A percentile compares a stretch with the other conserved stretches of the same genome.
phyloP scores from a whole-genome alignment of 1,140 invertebrate species.

The Drosophila trapezifrons region DNA sequence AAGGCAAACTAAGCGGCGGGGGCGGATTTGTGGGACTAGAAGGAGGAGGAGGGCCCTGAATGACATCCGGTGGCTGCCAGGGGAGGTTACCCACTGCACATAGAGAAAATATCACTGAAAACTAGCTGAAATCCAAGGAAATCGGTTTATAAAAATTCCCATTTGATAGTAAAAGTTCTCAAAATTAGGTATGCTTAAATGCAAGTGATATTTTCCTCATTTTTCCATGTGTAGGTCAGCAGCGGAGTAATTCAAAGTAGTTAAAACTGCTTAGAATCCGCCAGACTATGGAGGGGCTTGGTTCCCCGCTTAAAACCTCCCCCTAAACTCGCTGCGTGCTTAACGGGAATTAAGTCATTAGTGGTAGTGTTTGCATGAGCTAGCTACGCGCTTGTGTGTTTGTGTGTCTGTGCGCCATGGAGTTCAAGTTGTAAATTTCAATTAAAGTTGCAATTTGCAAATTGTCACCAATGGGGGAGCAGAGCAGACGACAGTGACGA shows the following conservation, averaged over 20 bases:
- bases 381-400: not conserved
- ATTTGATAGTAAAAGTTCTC: not conserved
- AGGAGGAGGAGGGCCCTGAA: constrained; percentile 21
- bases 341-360: constrained; percentile 80
- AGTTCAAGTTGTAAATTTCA: constrained; percentile 60
- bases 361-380: constrained; percentile 8
- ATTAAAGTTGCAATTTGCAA: constrained; percentile 79
- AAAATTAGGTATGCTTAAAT: no score
- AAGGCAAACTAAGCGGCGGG: constrained; percentile 25
- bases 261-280: constrained; percentile 53
- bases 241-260: constrained; percentile 22
- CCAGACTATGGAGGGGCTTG: constrained; percentile 20
- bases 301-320: not conserved
- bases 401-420: constrained; percentile 11
- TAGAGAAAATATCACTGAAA: constrained; percentile 1
- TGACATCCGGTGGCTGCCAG: constrained; percentile 65
- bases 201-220: not conserved
- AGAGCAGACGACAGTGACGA: constrained; percentile 15
- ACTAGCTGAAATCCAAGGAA: not conserved
- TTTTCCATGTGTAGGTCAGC: not conserved
- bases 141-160: not conserved
- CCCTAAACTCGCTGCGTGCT: constrained; percentile 50
- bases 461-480: constrained; percentile 51
- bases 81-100: constrained; percentile 24
- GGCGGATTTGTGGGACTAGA: constrained; percentile 8